Conservation (phyloP, 2,888 invertebrate genomes). For the Acleris laterana region DNA sequence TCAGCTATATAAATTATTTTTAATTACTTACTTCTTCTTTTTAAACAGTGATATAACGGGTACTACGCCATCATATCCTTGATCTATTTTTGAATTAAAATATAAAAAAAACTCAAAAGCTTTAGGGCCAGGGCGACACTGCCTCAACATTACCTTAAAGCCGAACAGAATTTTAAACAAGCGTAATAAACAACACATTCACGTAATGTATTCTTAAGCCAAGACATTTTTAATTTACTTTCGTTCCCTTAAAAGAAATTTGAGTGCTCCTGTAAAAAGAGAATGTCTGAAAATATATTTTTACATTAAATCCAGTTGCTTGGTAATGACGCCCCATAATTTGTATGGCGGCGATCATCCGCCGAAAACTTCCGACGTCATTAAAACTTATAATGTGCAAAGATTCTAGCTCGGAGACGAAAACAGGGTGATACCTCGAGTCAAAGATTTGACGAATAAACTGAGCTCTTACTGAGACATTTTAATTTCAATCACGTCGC, state of each 20-base stretch:
- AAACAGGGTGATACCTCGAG: conserved; percentile 41
- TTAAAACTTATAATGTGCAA: conserved; percentile 57
- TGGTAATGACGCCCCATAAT: conserved; percentile 49
- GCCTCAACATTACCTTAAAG: not conserved
- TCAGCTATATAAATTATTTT: too few relatives aligned
- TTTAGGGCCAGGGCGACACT: not conserved
- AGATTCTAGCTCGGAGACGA: conserved; percentile 45
- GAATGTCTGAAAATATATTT: conserved; percentile 49
- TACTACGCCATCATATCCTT: too few relatives aligned
- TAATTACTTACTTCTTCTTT: too few relatives aligned
- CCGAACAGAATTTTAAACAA: conserved; percentile 9
- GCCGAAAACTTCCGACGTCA: conserved; percentile 53
- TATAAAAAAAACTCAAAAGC: too few relatives aligned
- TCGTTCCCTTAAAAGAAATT: conserved; percentile 44
- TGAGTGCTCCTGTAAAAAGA: conserved; percentile 50
- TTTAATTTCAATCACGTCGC: conserved; percentile 37
- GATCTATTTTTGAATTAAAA: too few relatives aligned
- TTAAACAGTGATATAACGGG: too few relatives aligned
- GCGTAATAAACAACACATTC: conserved; percentile 50
- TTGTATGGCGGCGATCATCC: conserved; percentile 59
- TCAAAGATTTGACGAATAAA: conserved; percentile 25
- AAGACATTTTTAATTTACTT: conserved; percentile 57
- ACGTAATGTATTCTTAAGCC: conserved; percentile 60
- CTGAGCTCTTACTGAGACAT: conserved; percentile 15
- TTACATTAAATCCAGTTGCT: conserved; percentile 48